A percentile compares a stretch with the other conserved stretches of the same genome.
These are phyloP conservation scores for Pharmacophagus antenor DNA, from an alignment of 2,888 invertebrate genomes.

Conservation along the genomic window DNA sequence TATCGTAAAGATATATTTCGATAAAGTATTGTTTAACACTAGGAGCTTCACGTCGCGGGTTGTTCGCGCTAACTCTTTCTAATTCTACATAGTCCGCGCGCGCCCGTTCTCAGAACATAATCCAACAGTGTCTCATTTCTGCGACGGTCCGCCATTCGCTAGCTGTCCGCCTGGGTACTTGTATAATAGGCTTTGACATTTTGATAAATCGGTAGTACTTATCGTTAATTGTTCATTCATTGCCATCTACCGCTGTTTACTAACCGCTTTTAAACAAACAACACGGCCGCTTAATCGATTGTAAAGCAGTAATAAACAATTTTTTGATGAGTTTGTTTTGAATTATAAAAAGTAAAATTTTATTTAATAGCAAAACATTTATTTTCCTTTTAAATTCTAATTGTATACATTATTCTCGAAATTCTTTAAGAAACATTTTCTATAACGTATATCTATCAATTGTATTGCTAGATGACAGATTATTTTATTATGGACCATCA, in stretches of 20 bases:
- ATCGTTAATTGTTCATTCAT: slow-evolving; percentile 40
- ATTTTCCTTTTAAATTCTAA: too few relatives aligned
- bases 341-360: too few relatives aligned
- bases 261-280: too few relatives aligned
- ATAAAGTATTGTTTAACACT: too few relatives aligned
- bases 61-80: slow-evolving; percentile 4
- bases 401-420: not conserved
- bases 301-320: too few relatives aligned
- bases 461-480: slow-evolving; percentile 2
- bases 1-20: too few relatives aligned
- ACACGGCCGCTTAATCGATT: not conserved
- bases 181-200: slow-evolving; percentile 39
- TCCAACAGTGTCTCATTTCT: not conserved
- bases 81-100: slow-evolving; percentile 4
- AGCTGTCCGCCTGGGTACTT: slow-evolving; percentile 20
- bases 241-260: slow-evolving; percentile 37
- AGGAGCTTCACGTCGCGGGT: slow-evolving; percentile 8
- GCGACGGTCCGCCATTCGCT: not conserved
- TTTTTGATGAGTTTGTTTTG: too few relatives aligned
- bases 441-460: not conserved
- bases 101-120: slow-evolving; percentile 11
- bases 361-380: too few relatives aligned
- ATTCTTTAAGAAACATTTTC: not conserved
- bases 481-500: slow-evolving; percentile 18
- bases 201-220: slow-evolving; percentile 43